Evolutionary conservation across 2,888 invertebrate genomes (phyloP), one percentile per base, ranked within the genome.

Genomic region (Odontocerum albicorne): DNA sequence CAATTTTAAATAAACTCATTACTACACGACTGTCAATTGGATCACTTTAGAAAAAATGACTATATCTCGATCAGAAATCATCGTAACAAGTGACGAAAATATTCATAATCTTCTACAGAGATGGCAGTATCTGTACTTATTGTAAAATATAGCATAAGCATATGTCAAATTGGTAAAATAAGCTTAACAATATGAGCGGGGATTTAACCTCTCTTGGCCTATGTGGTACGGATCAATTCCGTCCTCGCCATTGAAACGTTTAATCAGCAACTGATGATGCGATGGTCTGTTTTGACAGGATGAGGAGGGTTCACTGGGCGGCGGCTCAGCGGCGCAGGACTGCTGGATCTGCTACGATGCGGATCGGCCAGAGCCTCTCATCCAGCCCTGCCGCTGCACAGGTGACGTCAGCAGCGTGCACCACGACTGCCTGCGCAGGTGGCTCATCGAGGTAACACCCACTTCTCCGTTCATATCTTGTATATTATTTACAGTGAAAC

Each of bases 331-430:
- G 0, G 63, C 62, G 0, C 73, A 75, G 65, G 94, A 94, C 70
- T 95, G 95, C 70, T 96, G 94, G 93, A 95, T 96, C 65, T 96
- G 95, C 72, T 95, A 95, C 70, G 94, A 94, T 72, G 78, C 77
- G 61, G 85, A 92, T 27, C 84, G 90, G 51, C 73, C 80, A 15
- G 93, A 94, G 67, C 88, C 90, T 1, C 79, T 95, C 55, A 95
- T 96, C 68, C 86, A 90, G 64, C 94, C 94, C 8, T 96, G 95
- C 67, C 86, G 87, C 52, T 95, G 95, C 71, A 87, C 90, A 38
- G 95, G 95, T 6, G 95, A 95, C 72, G 92, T 93, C n/a, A 88
- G 92, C 56, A 88, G 88, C 21, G 94, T 94, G 44, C 93, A 95
- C 74, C 92, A 95, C 69, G 91, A 94, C 70, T 94, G 95, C 70